These are phyloP conservation scores for Drosophila parthenogenetica DNA, from an alignment of 2,888 invertebrate genomes.

Conservation along the genomic window DNA sequence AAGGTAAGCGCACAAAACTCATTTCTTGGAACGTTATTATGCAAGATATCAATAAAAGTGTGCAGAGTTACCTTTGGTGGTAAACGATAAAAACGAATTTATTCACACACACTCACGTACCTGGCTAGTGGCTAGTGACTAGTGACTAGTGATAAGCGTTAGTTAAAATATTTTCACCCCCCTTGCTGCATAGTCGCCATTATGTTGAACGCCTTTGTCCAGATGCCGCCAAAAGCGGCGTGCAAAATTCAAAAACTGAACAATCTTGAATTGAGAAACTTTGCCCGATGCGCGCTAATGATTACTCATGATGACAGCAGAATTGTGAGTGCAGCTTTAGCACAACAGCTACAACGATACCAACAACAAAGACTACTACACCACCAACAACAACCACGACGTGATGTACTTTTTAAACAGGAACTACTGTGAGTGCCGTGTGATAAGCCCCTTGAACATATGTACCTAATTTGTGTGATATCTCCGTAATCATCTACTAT, in stretches of 20 bases:
- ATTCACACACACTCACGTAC: conserved; percentile 27
- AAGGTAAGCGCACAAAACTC: conserved; percentile 64
- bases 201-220: conserved; percentile 54
- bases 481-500: neutral
- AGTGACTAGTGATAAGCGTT: conserved; percentile 40
- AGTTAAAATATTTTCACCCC: conserved; percentile 38
- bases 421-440: conserved; percentile 67
- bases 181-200: conserved; percentile 22
- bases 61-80: conserved; percentile 9
- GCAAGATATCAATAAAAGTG: conserved; percentile 46
- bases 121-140: conserved; percentile 7
- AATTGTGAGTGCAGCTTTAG: conserved; percentile 23
- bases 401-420: conserved; percentile 35
- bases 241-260: conserved; percentile 33
- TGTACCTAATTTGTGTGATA: neutral
- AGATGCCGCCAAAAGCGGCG: conserved; percentile 48
- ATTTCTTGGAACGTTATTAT: conserved; percentile 54
- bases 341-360: conserved; percentile 31
- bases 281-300: conserved; percentile 32
- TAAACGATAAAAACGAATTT: conserved; percentile 21
- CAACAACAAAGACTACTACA: conserved; percentile 24
- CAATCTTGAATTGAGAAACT: conserved; percentile 35
- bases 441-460: conserved; percentile 21
- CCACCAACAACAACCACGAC: conserved; percentile 22
- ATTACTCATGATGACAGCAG: conserved; percentile 29